Conservation (phyloP, 2,113 vertebrate genomes). For the Bothrops jararaca region DNA sequence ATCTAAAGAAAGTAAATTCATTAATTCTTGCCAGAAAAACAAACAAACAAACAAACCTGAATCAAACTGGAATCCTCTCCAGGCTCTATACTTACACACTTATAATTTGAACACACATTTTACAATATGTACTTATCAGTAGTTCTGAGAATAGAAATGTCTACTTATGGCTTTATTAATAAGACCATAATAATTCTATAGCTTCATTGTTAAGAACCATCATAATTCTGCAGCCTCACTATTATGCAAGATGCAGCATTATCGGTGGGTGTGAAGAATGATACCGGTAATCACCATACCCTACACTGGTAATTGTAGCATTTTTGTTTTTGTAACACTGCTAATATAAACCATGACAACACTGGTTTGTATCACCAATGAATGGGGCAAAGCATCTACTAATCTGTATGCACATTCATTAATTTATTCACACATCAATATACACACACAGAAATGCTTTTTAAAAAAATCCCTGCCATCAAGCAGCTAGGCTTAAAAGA, state of each 20-base stretch:
- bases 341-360: neutral
- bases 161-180: neutral
- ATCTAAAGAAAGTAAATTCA: neutral
- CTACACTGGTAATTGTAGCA: neutral
- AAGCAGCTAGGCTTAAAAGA: neutral
- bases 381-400: neutral
- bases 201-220: neutral
- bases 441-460: neutral
- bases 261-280: neutral
- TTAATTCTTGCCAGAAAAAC: neutral
- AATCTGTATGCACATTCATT: neutral
- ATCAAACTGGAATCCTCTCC: neutral
- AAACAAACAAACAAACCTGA: neutral
- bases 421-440: neutral
- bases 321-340: neutral
- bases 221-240: neutral
- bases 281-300: neutral
- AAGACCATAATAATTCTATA: neutral
- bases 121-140: neutral
- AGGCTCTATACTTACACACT: neutral
- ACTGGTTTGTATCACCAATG: neutral
- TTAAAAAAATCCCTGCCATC: neutral
- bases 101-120: neutral
- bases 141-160: neutral
- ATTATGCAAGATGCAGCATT: neutral